A percentile compares a stretch with the other conserved stretches of the same genome.
phyloP scores from a whole-genome alignment of 2,888 invertebrate species.

The Polymixis lichenea region DNA sequence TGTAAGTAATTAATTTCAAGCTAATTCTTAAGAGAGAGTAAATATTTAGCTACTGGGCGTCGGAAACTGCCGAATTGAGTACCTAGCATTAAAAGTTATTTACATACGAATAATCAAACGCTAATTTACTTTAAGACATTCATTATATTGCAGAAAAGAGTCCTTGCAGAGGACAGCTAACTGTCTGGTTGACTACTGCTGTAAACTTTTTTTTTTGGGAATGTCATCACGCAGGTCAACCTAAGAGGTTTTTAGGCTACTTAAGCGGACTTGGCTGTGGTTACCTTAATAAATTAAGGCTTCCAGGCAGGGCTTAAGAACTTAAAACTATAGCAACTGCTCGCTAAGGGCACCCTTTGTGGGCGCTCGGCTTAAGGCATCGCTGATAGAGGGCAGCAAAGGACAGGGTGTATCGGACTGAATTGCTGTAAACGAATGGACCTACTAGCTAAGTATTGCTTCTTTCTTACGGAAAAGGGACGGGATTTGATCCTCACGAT shows the following conservation, averaged over 20 bases:
- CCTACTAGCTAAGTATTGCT: not conserved
- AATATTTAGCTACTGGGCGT: not conserved
- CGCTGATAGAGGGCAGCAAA: too few species aligned
- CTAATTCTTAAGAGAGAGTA: slow-evolving; percentile 2
- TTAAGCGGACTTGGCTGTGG: too few species aligned
- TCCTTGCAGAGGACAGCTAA: not conserved
- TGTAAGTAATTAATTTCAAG: slow-evolving; percentile 26
- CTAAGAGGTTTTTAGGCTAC: too few species aligned
- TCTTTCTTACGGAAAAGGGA: not conserved
- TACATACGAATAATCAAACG: not conserved
- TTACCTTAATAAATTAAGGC: too few species aligned
- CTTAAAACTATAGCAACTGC: too few species aligned
- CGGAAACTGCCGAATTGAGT: not conserved
- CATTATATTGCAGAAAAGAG: not conserved
- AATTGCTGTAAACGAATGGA: not conserved
- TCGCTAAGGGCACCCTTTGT: too few species aligned
- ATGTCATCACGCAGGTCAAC: too few species aligned
- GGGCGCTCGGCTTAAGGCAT: too few species aligned
- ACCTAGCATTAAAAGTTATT: not conserved
- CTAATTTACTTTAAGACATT: not conserved
- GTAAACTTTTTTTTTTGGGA: not conserved
- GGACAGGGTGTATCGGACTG: too few species aligned
- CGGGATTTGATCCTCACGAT: not conserved
- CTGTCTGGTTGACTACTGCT: not conserved
- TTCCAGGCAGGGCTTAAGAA: too few species aligned